Conservation (phyloP, 2,113 vertebrate genomes). For the Naja naja region DNA sequence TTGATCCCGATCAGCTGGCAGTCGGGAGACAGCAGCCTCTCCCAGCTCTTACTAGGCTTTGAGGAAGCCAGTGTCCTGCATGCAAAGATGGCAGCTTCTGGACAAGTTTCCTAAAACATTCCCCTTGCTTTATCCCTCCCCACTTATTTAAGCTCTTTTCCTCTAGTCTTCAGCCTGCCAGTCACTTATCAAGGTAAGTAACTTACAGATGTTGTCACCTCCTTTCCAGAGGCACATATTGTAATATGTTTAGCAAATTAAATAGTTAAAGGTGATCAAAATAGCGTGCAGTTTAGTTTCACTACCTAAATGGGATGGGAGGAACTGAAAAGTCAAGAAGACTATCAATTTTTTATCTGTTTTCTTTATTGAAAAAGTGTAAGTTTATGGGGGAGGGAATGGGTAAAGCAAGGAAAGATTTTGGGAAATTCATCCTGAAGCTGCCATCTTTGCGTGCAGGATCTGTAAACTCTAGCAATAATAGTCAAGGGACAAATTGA, state of each 20-base stretch:
- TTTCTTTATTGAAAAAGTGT: not conserved
- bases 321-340: not conserved
- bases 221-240: not conserved
- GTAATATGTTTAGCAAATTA: not conserved
- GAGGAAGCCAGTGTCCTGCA: not conserved
- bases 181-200: not conserved
- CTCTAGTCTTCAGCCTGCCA: not conserved
- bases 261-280: not conserved
- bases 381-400: not conserved
- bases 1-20: not conserved
- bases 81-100: not conserved
- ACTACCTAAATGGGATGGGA: not conserved
- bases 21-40: not conserved
- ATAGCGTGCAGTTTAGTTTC: not conserved
- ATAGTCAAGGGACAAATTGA: not conserved
- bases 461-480: not conserved
- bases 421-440: not conserved
- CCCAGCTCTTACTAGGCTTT: not conserved
- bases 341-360: not conserved
- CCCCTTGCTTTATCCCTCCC: not conserved
- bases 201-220: not conserved
- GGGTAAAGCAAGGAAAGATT: not conserved
- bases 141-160: not conserved
- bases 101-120: not conserved
- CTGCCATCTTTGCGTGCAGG: not conserved